Percentiles rank a stretch among this genome's conserved stretches.
Evolutionary conservation across 2,113 vertebrate genomes (phyloP).

Genomic region (Solea senegalensis): DNA sequence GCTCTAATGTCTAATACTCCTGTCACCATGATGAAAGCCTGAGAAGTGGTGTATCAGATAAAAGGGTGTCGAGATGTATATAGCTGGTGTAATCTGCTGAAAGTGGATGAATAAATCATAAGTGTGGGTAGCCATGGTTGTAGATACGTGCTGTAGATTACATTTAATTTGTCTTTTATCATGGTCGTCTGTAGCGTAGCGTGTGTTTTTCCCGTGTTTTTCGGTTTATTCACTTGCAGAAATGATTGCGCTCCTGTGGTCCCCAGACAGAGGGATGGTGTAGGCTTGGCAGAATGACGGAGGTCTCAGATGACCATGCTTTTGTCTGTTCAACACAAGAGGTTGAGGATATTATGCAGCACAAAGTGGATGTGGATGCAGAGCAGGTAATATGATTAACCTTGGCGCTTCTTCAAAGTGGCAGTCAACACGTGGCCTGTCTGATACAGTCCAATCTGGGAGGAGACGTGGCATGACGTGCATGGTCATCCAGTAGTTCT

Average conservation of each 20-base stretch:
- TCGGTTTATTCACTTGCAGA: not conserved
- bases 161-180: slow-evolving; percentile 20
- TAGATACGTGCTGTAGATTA: not conserved
- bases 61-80: slow-evolving; percentile 39
- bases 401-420: slow-evolving; percentile 46
- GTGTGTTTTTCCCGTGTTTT: not conserved
- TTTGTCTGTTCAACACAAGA: slow-evolving; percentile 42
- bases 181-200: not conserved
- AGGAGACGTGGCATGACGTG: no score
- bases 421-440: slow-evolving; percentile 7
- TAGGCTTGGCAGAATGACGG: slow-evolving; percentile 3
- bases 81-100: slow-evolving; percentile 60
- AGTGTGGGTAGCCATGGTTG: slow-evolving; percentile 15
- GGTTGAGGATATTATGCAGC: slow-evolving; percentile 34
- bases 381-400: slow-evolving; percentile 61
- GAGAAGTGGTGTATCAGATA: slow-evolving; percentile 53
- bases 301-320: slow-evolving; percentile 46
- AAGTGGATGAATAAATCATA: slow-evolving; percentile 77
- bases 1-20: slow-evolving; percentile 33
- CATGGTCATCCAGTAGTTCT: not conserved
- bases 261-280: not conserved
- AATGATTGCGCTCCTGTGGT: slow-evolving; percentile 28
- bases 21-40: slow-evolving; percentile 39
- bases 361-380: slow-evolving; percentile 35
- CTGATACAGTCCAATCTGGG: slow-evolving; percentile 11